Conservation (phyloP, 2,113 vertebrate genomes). For the Terrapene triunguis region DNA sequence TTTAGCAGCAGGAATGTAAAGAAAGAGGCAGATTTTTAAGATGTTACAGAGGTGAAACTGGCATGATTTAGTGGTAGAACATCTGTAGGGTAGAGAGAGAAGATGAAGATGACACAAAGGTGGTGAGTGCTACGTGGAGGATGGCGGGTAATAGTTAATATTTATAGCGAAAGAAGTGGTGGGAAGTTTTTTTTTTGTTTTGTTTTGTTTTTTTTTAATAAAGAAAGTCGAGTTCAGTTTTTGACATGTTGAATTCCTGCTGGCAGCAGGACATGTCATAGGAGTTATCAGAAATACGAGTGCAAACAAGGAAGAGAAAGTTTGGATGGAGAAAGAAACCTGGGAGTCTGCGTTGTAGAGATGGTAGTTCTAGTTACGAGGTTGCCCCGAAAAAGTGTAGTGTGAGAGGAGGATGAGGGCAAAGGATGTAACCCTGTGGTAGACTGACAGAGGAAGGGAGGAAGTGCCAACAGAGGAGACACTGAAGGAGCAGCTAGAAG, state of each 20-base stretch:
- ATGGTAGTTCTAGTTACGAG: accelerated
- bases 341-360: neutral
- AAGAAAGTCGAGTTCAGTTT: neutral
- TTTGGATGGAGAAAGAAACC: neutral
- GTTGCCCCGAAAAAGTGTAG: neutral
- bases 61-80: conserved; percentile 45
- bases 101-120: conserved; percentile 1
- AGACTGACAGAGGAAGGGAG: neutral
- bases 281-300: neutral
- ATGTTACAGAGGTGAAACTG: conserved; percentile 16
- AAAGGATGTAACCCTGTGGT: neutral
- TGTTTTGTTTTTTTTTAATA: neutral
- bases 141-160: conserved; percentile 31
- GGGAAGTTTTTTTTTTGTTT: neutral
- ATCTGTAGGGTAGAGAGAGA: conserved; percentile 52
- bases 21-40: conserved; percentile 46
- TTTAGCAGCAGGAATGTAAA: neutral
- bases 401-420: neutral
- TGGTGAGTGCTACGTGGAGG: conserved; percentile 21
- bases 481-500: neutral
- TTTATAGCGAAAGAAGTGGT: neutral
- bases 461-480: neutral
- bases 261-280: neutral
- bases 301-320: neutral
- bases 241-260: neutral